Evolutionary conservation across 2,113 vertebrate genomes (phyloP), one percentile per base, ranked within the genome.

Genomic region (Chinchilla lanigera): DNA sequence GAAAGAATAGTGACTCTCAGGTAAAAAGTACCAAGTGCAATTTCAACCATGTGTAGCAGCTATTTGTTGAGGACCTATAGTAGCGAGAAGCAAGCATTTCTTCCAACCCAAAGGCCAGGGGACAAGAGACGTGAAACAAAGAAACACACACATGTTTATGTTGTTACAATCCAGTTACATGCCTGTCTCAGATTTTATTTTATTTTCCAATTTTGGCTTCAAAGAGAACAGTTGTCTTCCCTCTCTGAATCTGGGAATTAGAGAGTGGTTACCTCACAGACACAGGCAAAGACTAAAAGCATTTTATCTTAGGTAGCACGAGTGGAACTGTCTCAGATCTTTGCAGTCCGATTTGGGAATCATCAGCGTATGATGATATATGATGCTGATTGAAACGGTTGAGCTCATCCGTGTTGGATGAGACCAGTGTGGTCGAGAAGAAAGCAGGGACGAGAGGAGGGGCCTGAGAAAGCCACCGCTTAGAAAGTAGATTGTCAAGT

Each of bases 161-260:
- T 96, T 69, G 80, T 58, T 71, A 56, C 10, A 95, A 58, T 61
- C 71, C 89, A 93, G 10, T 1, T 52, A 94, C 83, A 5, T 63
- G 20, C 10, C 81, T 85, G 41, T 41, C 58, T 95, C 75, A 85
- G 54, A 78, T 88, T 58, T 85, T 41, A 54, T 69, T 86, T 73
- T 88, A 47, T 2, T 86, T 92, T 94, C 84, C 24, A 65, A 41
- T 69, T 92, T 95, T 93, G 17, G 4, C n/a, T 89, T 86, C 19
- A 95, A 75, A 82, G 9, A 54, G 20, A 22, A 52, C 11, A 71
- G 1, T 19, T 90, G 95, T 83, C 77, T 73, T 44, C 3, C 86
- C 4, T 41, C 61, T 77, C 20, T 94, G 54, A 89, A 20, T 90
- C 35, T 94, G 38, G 67, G 86, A 85, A 56, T 84, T 90, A 90